These are phyloP conservation scores for Vimba vimba DNA, from an alignment of 2,113 vertebrate genomes.

Conservation along the genomic window DNA sequence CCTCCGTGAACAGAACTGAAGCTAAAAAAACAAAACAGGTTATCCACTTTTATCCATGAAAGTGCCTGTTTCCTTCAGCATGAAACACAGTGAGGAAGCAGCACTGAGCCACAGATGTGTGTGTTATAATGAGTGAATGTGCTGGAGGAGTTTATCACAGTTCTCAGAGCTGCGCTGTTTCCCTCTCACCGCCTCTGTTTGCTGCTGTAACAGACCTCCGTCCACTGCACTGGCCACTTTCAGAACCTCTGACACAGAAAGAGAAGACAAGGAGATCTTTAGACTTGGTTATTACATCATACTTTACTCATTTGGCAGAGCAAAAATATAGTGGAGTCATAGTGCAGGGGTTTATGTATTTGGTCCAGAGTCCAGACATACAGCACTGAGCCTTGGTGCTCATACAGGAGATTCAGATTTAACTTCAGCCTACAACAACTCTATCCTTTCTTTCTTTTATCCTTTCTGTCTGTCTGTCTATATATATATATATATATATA, in stretches of 20 bases:
- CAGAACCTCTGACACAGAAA: conserved; percentile 80
- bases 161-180: conserved; percentile 80
- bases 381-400: too few species aligned
- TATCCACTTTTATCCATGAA: neutral
- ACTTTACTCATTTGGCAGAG: neutral
- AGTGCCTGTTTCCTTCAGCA: neutral
- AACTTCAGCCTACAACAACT: too few species aligned
- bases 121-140: conserved; percentile 67
- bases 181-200: conserved; percentile 78
- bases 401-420: too few species aligned
- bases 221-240: conserved; percentile 80
- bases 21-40: neutral
- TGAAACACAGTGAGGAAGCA: neutral
- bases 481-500: too few species aligned
- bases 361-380: too few species aligned
- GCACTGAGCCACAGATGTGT: neutral
- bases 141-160: conserved; percentile 84
- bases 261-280: neutral
- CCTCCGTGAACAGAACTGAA: neutral
- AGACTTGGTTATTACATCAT: neutral
- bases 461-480: too few species aligned
- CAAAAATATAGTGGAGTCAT: neutral
- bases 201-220: conserved; percentile 76
- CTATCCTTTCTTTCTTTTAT: too few species aligned
- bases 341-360: too few species aligned